A percentile compares a stretch with the other conserved stretches of the same genome.
Conservation (phyloP, 2,113 vertebrate species). For the Pelecanoides urinatrix region DNA sequence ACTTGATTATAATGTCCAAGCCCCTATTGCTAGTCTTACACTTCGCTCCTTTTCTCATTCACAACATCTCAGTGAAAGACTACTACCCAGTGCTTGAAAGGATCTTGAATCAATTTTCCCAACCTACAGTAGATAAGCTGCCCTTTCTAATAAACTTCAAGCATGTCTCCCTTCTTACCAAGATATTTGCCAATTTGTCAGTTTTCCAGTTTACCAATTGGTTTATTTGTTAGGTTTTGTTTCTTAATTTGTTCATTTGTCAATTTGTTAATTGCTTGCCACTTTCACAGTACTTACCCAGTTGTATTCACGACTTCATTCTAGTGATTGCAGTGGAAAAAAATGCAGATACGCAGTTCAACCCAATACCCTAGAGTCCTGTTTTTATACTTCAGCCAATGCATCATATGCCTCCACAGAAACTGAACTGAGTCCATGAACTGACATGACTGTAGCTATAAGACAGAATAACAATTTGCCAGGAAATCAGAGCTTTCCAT, state of each 20-base stretch:
- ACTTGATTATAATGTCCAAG: background rate
- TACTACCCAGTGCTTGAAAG: background rate
- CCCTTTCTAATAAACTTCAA: background rate
- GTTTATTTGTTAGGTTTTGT: slow-evolving; percentile 15
- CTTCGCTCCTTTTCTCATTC: background rate
- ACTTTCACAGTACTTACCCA: background rate
- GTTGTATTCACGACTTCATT: background rate
- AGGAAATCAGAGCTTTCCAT: background rate
- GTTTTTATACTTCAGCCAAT: background rate
- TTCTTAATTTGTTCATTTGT: slow-evolving; percentile 29
- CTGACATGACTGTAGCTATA: background rate
- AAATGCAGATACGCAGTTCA: background rate
- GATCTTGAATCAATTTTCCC: background rate
- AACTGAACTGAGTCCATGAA: background rate
- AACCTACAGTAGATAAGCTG: background rate
- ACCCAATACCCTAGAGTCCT: background rate
- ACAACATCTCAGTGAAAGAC: background rate
- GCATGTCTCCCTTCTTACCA: background rate
- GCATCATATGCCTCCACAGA: background rate
- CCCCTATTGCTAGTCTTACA: background rate
- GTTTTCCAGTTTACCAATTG: background rate
- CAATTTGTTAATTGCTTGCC: slow-evolving; percentile 36
- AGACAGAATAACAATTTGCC: background rate
- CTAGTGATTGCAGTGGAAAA: background rate
- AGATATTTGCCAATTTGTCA: background rate